A percentile compares a stretch with the other conserved stretches of the same genome.
Evolutionary conservation across 37 sponge, comb jelly and placozoan genomes (phyloP).

Genomic region (Spongilla lacustris): DNA sequence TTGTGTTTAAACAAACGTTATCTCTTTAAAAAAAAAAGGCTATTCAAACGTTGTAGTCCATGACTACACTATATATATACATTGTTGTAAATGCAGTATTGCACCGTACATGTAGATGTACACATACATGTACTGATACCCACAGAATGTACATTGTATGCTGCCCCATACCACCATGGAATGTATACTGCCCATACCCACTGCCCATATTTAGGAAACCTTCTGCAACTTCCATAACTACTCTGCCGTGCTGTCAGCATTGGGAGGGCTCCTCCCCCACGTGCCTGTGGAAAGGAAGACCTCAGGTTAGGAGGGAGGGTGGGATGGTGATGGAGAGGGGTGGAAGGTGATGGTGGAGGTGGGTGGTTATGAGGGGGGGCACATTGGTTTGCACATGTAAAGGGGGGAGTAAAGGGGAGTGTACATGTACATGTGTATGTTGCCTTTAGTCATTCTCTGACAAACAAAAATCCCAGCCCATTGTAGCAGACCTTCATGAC

Average conservation of each 20-base stretch:
- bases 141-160: not conserved
- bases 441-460: not conserved
- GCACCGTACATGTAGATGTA: not conserved
- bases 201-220: slow-evolving; percentile 31
- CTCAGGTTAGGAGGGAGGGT: not conserved
- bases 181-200: not conserved
- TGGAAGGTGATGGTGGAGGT: not conserved
- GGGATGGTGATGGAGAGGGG: not conserved
- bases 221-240: slow-evolving; percentile 63
- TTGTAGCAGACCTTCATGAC: not conserved
- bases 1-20: no score
- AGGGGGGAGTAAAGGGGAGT: not conserved
- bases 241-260: not conserved
- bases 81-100: not conserved
- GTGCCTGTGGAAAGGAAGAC: not conserved
- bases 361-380: not conserved
- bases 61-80: no score
- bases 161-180: not conserved
- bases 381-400: no score
- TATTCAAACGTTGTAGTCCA: no score
- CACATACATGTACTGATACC: not conserved
- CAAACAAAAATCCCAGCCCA: not conserved
- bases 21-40: no score
- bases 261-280: slow-evolving; percentile 8
- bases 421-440: slow-evolving; percentile 9